A percentile compares a stretch with the other conserved stretches of the same genome.
Evolutionary conservation across 2,113 vertebrate species (phyloP).

Genomic region (Phodopus roborovskii): DNA sequence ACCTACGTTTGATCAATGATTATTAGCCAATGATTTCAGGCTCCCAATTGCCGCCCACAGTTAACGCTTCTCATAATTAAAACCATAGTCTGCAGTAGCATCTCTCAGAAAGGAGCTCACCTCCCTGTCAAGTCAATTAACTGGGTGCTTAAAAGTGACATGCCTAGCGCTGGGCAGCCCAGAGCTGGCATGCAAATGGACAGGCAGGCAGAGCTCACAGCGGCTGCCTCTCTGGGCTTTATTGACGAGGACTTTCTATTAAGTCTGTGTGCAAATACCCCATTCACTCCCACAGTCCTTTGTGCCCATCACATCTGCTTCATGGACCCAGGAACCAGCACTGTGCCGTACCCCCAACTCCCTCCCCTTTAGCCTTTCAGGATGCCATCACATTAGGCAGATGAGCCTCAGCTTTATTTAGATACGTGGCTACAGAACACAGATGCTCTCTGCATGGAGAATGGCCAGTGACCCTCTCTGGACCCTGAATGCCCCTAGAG

Average conservation of each 20-base stretch:
- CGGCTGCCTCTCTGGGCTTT: neutral
- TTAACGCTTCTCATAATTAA: conserved; percentile 85
- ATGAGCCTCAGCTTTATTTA: conserved; percentile 44
- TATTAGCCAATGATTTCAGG: conserved; percentile 86
- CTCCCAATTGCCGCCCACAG: conserved; percentile 82
- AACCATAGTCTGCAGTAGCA: conserved; percentile 71
- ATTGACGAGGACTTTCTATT: conserved; percentile 57
- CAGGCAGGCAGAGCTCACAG: neutral
- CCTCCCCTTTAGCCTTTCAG: conserved; percentile 64
- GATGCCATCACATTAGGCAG: conserved; percentile 47
- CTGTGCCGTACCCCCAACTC: neutral
- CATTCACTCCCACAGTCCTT: conserved; percentile 37
- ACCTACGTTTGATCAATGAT: conserved; percentile 84
- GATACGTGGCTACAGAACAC: conserved; percentile 50
- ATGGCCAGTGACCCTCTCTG: conserved; percentile 65
- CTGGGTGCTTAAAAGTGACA: conserved; percentile 84
- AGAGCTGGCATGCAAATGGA: conserved; percentile 78
- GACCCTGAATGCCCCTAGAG: conserved; percentile 58
- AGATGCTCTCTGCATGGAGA: conserved; percentile 64
- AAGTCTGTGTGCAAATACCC: conserved; percentile 53
- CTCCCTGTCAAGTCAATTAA: conserved; percentile 84
- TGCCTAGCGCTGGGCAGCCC: conserved; percentile 78
- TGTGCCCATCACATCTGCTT: neutral
- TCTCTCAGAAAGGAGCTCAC: conserved; percentile 63
- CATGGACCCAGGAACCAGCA: neutral